phyloP scores from a whole-genome alignment of 2,113 vertebrate species.

The Leiothrix lutea region DNA sequence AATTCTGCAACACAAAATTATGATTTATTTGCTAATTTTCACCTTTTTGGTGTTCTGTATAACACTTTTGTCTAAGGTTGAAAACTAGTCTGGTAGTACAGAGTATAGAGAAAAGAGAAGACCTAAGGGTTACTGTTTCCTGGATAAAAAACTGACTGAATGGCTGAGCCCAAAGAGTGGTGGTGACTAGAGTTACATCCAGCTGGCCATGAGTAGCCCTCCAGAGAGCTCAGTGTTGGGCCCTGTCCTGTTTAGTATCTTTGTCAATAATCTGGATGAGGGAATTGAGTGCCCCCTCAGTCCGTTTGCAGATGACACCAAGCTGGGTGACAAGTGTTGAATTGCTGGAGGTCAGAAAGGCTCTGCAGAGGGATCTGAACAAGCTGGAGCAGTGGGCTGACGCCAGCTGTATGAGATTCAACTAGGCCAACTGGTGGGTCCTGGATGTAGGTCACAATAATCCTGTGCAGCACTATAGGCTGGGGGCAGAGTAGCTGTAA shows the following conservation, averaged over 20 bases:
- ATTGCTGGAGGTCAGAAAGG: neutral
- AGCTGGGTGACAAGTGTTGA: fast-evolving
- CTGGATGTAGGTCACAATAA: neutral
- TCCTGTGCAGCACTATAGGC: fast-evolving
- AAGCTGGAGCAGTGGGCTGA: fast-evolving
- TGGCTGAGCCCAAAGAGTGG: neutral
- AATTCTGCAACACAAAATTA: too few species aligned
- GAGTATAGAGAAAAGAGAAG: neutral
- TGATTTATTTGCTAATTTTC: neutral
- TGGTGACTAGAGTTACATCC: neutral
- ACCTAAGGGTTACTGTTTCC: neutral
- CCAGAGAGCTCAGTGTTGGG: neutral
- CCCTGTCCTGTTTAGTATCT: neutral
- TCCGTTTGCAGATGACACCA: neutral
- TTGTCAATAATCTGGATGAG: neutral
- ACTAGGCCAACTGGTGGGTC: neutral
- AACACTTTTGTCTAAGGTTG: neutral
- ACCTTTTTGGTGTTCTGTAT: neutral
- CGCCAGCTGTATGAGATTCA: neutral
- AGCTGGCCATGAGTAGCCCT: neutral
- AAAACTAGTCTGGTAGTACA: neutral
- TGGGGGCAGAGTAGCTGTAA: neutral
- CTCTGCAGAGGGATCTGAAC: neutral
- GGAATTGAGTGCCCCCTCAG: neutral
- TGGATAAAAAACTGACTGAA: neutral